phyloP scores from a whole-genome alignment of 2,888 invertebrate genomes.

The Omphaloscelis lunosa region DNA sequence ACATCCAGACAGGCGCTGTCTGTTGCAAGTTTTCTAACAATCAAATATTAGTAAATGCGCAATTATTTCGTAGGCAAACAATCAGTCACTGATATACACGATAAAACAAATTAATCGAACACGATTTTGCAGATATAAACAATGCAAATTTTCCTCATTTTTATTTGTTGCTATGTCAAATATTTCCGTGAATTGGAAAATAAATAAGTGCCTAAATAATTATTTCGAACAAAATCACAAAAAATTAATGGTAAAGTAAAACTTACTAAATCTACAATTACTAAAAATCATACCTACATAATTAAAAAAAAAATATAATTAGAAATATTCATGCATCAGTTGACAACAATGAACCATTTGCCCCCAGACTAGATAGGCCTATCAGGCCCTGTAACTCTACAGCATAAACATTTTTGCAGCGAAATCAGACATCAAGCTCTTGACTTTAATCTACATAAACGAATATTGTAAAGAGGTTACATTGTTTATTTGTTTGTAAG shows the following conservation, averaged over 20 bases:
- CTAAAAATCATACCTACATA: not conserved
- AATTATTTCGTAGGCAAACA: conserved; percentile 4
- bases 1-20: too few species aligned
- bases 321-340: not conserved
- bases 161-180: conserved; percentile 11
- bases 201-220: not conserved
- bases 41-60: conserved; percentile 10
- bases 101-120: conserved; percentile 24
- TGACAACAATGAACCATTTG: conserved; percentile 1
- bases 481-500: not conserved
- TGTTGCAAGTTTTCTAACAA: not conserved
- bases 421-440: too few species aligned
- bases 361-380: conserved; percentile 9
- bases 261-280: not conserved
- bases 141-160: conserved; percentile 12
- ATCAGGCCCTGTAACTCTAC: not conserved
- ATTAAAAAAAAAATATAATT: too few species aligned
- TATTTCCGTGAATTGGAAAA: conserved; percentile 5
- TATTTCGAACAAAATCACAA: not conserved
- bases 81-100: conserved; percentile 10
- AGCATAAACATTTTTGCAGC: not conserved
- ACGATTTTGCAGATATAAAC: conserved; percentile 16
- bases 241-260: not conserved
- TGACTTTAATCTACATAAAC: not conserved
- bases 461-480: not conserved